phyloP scores from a whole-genome alignment of 2,113 vertebrate genomes.

The Alligator mississippiensis region DNA sequence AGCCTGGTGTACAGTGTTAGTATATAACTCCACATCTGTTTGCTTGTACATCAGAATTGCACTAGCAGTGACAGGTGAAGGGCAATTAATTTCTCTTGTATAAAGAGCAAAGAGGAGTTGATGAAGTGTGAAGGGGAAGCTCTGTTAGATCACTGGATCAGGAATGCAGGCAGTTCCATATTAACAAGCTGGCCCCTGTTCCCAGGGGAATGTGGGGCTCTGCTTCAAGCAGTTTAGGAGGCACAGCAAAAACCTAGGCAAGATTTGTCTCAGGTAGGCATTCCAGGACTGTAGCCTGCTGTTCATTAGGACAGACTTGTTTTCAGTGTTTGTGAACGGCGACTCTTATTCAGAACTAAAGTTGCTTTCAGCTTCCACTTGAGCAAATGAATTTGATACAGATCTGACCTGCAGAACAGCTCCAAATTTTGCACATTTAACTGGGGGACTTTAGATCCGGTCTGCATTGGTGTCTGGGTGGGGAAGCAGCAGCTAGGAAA shows the following conservation, averaged over 20 bases:
- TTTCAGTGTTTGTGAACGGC: not conserved
- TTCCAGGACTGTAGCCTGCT: not conserved
- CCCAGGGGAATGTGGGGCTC: not conserved
- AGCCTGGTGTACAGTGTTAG: not conserved
- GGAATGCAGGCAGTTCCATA: not conserved
- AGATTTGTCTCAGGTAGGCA: accelerated
- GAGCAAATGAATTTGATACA: not conserved
- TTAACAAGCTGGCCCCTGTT: not conserved
- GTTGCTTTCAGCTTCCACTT: not conserved
- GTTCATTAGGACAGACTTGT: not conserved
- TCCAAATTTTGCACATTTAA: slow-evolving; percentile 1
- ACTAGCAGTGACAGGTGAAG: not conserved
- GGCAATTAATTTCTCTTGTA: not conserved
- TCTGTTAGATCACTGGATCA: not conserved
- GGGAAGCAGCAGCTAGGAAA: not conserved
- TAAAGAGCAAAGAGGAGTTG: not conserved
- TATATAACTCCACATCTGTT: too few species aligned
- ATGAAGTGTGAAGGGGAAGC: not conserved
- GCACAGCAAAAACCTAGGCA: not conserved
- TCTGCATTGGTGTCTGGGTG: not conserved
- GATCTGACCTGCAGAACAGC: not conserved
- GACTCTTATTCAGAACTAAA: too few species aligned
- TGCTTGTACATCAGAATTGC: not conserved
- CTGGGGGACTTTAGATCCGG: too few species aligned
- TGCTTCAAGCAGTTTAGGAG: not conserved